phyloP scores from a whole-genome alignment of 1,140 invertebrate species.

The Batillaria attramentaria region DNA sequence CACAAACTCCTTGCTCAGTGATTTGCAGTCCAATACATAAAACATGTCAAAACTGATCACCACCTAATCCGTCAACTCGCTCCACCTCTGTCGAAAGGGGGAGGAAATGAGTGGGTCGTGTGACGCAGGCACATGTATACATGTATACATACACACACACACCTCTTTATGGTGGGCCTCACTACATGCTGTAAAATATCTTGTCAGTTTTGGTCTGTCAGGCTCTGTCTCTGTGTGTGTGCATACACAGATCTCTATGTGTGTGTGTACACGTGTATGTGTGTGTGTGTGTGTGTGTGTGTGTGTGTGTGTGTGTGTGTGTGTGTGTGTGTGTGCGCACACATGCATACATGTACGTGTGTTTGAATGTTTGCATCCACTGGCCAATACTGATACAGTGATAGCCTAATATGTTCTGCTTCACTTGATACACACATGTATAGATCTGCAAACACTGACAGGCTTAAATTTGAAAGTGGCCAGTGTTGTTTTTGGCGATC shows the following conservation, averaged over 20 bases:
- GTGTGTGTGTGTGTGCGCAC: not conserved
- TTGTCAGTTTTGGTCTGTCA: not conserved
- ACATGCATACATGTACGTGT: not conserved
- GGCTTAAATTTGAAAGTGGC: not conserved
- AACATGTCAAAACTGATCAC: not conserved
- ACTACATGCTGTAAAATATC: not conserved
- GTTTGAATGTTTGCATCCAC: not conserved
- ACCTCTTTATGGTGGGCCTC: not conserved
- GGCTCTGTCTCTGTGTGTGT: not conserved
- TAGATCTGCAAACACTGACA: not conserved
- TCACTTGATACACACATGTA: not conserved
- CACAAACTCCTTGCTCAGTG: not conserved
- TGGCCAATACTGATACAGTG: not conserved
- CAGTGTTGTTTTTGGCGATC: not conserved
- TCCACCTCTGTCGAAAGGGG: not conserved
- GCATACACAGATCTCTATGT: not conserved
- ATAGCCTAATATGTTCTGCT: not conserved
- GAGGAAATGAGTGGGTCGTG: no score
- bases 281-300: not conserved
- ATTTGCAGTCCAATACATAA: not conserved
- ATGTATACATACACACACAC: not conserved
- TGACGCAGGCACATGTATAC: not conserved
- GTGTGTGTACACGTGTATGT: not conserved
- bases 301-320: not conserved
- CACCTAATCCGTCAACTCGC: not conserved